Base-by-base conservation (phyloP, 1,140 invertebrate species). In the Polypedilum vanderplanki region DNA sequence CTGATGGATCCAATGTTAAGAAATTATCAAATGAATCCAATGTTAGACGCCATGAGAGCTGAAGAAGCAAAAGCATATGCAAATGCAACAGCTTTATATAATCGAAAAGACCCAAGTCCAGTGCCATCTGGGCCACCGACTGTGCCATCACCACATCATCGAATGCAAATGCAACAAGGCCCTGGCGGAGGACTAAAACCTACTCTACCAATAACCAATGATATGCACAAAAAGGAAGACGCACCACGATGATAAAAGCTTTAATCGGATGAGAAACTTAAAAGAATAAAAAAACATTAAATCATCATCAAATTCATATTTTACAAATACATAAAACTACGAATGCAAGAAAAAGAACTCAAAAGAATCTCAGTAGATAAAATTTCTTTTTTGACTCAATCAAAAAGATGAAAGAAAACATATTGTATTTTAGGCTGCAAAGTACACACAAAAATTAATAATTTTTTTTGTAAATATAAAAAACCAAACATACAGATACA, bases 61-160 rank as follows among this genome's bases (percentile, higher is more conserved):
- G 90, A 93, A 78, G 90, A 91, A 77, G 90, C 92, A 80, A 86
- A 90, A 73, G 88, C 89, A 1, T 92, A 92, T 81, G 85, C 92
- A 73, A 88, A 90, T 77, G 89, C 85, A 10, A 84, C 85, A 3
- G 85, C 85, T 1, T 85, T 87, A 78, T 77, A 88, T 12, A 80
- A 87, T 2, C 81, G 81, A n/a, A 89, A 88, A 79, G 88, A 89
- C 77, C 87, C 88, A 3, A 88, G 86, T 77, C 84, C 88, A 4
- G 86, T 88, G 78, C 85, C 86, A 3, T 79, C 80, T 80, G 81
- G 40, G 12, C 76, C 78, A 12, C 74, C 84, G 84, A 78, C 80
- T 80, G 74, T 85, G 82, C 77, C 85, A 81, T 84, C 85, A 80
- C 79, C 85, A 83, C 75, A 80, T 83, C 73, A 82, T 83, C 12